phyloP scores from a whole-genome alignment of 2,113 vertebrate genomes.

The Oryzias melastigma region DNA sequence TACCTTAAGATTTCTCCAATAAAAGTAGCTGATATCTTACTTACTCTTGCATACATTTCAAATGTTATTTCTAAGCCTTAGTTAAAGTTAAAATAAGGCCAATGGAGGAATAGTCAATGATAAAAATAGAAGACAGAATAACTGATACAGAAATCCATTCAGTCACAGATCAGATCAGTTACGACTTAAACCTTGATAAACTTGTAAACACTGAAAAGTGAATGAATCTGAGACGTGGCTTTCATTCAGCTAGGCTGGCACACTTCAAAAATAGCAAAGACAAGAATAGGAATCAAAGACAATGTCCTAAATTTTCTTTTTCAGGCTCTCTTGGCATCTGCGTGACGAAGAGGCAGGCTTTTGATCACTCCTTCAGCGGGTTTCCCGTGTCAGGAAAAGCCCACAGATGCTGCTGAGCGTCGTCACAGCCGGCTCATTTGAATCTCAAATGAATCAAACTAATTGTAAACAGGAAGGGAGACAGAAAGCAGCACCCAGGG shows the following conservation, averaged over 20 bases:
- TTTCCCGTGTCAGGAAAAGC: conserved; percentile 54
- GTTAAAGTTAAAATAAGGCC: too few relatives aligned
- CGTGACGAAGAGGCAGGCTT: conserved; percentile 47
- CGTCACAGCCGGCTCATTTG: conserved; percentile 48
- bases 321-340: conserved; percentile 60
- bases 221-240: conserved; percentile 66
- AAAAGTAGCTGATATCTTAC: too few relatives aligned
- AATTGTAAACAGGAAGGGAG: conserved; percentile 60
- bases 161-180: conserved; percentile 63
- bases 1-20: too few relatives aligned
- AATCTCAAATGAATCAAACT: conserved; percentile 68
- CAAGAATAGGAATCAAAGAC: conserved; percentile 25
- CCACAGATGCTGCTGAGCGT: conserved; percentile 38
- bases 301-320: conserved; percentile 33
- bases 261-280: conserved; percentile 63
- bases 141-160: too few relatives aligned
- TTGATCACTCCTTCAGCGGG: conserved; percentile 59
- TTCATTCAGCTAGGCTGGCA: conserved; percentile 65
- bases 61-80: too few relatives aligned
- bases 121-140: too few relatives aligned
- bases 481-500: conserved; percentile 34
- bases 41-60: too few relatives aligned
- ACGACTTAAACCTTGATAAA: conserved; percentile 67
- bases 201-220: conserved; percentile 66
- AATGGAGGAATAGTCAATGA: too few relatives aligned